Conservation (phyloP, 2,797 vertebrate genomes). For the Cynopterus sphinx region DNA sequence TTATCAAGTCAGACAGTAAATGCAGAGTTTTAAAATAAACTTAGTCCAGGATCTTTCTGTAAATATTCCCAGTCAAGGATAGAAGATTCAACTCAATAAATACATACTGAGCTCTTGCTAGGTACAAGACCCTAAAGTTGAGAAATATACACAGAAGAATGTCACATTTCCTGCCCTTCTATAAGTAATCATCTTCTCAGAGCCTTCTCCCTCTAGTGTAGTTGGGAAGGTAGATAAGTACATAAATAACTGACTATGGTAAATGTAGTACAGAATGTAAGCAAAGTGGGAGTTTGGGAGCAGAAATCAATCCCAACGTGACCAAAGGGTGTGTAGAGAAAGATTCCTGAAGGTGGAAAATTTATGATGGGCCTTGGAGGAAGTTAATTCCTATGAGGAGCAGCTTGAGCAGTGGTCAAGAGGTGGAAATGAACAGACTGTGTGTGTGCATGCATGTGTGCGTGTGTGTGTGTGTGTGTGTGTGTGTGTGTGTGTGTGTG, state of each 20-base stretch:
- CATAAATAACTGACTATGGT: constrained; percentile 64
- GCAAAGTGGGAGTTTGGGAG: constrained; percentile 54
- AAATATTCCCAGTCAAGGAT: not conserved
- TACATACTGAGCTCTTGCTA: not conserved
- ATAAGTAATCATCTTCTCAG: constrained; percentile 34
- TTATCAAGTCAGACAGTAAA: constrained; percentile 32
- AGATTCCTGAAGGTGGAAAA: constrained; percentile 38
- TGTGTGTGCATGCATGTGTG: too few relatives aligned
- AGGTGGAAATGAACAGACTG: not conserved
- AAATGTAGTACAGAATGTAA: constrained; percentile 58
- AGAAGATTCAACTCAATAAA: not conserved
- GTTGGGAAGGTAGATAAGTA: constrained; percentile 57
- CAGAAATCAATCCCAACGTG: constrained; percentile 56
- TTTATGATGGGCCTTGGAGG: not conserved
- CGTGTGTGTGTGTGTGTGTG: not conserved
- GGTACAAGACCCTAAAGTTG: not conserved
- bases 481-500: not conserved
- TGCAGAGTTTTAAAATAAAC: constrained; percentile 24
- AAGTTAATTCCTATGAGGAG: not conserved
- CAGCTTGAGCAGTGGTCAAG: not conserved
- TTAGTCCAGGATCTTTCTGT: constrained; percentile 23
- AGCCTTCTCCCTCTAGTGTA: constrained; percentile 47
- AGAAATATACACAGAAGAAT: constrained; percentile 37
- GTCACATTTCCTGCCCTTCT: not conserved
- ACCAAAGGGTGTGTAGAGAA: not conserved